Evolutionary conservation across 2,797 vertebrate genomes (phyloP).

Genomic region (Anguilla obscura): DNA sequence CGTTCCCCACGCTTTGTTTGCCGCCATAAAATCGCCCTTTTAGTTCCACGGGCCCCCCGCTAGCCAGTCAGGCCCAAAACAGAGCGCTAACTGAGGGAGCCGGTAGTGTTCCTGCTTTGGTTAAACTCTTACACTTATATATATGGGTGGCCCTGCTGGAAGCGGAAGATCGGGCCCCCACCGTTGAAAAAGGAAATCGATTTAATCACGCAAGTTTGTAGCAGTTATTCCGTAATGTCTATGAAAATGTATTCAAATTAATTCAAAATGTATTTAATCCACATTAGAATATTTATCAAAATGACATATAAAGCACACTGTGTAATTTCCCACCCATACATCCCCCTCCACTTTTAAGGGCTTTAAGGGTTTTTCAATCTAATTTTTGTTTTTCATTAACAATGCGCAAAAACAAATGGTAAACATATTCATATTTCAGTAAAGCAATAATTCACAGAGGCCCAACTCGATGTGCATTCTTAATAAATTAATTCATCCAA

Average conservation of each 20-base stretch:
- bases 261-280: background rate
- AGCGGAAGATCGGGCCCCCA: background rate
- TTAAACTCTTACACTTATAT: no score
- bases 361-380: background rate
- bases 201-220: background rate
- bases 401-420: background rate
- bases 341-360: background rate
- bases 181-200: background rate
- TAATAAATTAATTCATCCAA: background rate
- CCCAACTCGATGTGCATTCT: background rate
- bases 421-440: constrained; percentile 16
- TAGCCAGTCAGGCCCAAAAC: background rate
- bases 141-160: background rate
- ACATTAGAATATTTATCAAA: background rate
- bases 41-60: background rate
- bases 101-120: no score
- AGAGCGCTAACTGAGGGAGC: background rate
- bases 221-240: background rate
- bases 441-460: background rate
- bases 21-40: background rate
- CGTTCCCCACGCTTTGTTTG: background rate
- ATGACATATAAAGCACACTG: background rate
- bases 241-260: background rate
- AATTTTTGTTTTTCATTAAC: constrained; percentile 6
- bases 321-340: background rate